Evolutionary conservation across 2,113 vertebrate genomes (phyloP).

Genomic region (Corythoichthys haematopterus): DNA sequence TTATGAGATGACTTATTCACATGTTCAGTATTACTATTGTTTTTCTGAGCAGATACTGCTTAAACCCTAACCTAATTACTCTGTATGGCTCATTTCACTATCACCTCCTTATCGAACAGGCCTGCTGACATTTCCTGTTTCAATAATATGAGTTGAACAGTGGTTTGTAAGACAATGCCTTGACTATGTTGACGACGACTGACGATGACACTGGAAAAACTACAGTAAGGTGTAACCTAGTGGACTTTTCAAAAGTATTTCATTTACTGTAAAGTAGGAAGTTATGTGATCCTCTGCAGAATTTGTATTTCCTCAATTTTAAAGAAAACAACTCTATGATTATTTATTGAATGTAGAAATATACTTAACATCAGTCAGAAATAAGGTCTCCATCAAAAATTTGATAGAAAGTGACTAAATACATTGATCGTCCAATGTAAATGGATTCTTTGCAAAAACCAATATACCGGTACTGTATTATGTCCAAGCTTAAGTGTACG

Average conservation of each 20-base stretch:
- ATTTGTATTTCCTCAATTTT: neutral
- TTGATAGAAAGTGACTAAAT: too few relatives aligned
- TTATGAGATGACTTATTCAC: neutral
- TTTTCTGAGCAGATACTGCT: neutral
- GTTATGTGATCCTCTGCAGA: neutral
- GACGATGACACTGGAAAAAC: neutral
- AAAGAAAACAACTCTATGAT: neutral
- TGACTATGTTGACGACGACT: neutral
- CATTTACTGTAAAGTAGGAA: neutral
- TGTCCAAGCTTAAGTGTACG: too few relatives aligned
- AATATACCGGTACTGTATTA: too few relatives aligned
- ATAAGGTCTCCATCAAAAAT: neutral
- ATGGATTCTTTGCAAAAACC: too few relatives aligned
- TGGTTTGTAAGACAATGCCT: neutral
- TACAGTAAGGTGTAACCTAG: neutral
- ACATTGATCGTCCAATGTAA: too few relatives aligned
- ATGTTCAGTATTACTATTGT: neutral
- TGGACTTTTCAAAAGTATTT: neutral
- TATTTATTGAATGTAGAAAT: neutral
- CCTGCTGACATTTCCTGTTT: conserved; percentile 59
- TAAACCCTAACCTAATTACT: conserved; percentile 11
- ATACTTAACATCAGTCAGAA: neutral
- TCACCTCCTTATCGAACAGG: conserved; percentile 37
- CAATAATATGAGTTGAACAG: conserved; percentile 40
- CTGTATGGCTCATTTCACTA: conserved; percentile 7